Evolutionary conservation across 1,140 invertebrate genomes (phyloP).

Genomic region (Procambarus virginalis): DNA sequence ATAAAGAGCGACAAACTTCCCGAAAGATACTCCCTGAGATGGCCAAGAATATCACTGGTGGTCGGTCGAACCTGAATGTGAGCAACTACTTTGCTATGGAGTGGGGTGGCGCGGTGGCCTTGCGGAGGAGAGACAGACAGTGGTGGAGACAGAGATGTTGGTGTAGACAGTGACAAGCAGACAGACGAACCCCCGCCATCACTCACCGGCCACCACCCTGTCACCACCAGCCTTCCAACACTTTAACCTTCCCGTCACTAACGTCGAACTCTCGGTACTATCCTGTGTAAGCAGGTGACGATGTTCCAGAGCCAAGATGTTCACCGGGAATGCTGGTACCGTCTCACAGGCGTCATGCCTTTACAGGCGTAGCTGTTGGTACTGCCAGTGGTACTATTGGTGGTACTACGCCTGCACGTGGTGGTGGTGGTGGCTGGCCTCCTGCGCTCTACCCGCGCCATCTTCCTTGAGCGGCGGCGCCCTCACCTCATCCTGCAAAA

Average conservation of each 20-base stretch:
- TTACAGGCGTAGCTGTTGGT: neutral
- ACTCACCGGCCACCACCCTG: neutral
- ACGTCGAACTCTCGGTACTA: neutral
- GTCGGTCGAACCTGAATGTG: constrained; percentile 10
- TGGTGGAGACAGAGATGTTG: neutral
- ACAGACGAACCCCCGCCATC: neutral
- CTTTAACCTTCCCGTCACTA: neutral
- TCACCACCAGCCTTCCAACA: neutral
- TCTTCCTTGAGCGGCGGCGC: neutral
- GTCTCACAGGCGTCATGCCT: neutral
- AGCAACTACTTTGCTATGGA: neutral
- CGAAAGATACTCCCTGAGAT: constrained; percentile 27
- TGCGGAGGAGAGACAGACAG: neutral
- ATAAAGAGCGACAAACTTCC: neutral
- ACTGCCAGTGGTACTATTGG: neutral
- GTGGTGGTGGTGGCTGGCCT: neutral
- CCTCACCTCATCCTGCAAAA: constrained; percentile 1
- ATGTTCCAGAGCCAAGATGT: too few species aligned
- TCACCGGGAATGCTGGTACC: neutral
- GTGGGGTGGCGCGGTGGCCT: neutral
- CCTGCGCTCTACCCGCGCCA: neutral
- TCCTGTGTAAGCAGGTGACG: neutral
- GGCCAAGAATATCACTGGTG: constrained; percentile 15
- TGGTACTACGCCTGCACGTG: neutral
- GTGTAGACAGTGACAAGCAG: neutral